Evolutionary conservation across 2,797 vertebrate species (phyloP).

Genomic region (Thripadectes ignobilis): DNA sequence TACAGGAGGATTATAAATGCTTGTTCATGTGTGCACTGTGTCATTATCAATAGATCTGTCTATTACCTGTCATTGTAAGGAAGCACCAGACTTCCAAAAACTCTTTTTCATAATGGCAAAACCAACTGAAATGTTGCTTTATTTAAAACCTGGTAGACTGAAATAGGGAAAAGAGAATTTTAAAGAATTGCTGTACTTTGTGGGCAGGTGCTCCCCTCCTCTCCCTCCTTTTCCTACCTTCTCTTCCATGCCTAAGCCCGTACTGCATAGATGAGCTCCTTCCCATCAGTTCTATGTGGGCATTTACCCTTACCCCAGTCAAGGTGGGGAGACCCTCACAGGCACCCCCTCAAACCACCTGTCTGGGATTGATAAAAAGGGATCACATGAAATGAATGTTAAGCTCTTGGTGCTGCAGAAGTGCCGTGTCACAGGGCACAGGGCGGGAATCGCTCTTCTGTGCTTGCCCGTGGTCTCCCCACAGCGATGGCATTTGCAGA

Average conservation of each 20-base stretch:
- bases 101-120: not conserved
- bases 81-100: not conserved
- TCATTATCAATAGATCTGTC: not conserved
- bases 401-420: not conserved
- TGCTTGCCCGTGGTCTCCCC: fast-evolving
- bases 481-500: not conserved
- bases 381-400: fast-evolving
- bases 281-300: not conserved
- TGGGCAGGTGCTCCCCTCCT: not conserved
- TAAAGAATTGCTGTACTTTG: not conserved
- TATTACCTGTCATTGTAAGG: not conserved
- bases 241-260: not conserved
- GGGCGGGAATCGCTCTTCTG: fast-evolving
- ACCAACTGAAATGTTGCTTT: not conserved
- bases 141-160: not conserved
- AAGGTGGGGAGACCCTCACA: fast-evolving
- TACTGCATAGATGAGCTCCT: not conserved
- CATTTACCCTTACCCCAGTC: not conserved
- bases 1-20: not conserved
- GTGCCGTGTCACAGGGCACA: not conserved
- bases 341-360: not conserved
- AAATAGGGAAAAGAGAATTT: not conserved
- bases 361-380: not conserved
- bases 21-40: not conserved
- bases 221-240: not conserved